Conservation (phyloP, 2,113 vertebrate genomes). For the Rhea americana region DNA sequence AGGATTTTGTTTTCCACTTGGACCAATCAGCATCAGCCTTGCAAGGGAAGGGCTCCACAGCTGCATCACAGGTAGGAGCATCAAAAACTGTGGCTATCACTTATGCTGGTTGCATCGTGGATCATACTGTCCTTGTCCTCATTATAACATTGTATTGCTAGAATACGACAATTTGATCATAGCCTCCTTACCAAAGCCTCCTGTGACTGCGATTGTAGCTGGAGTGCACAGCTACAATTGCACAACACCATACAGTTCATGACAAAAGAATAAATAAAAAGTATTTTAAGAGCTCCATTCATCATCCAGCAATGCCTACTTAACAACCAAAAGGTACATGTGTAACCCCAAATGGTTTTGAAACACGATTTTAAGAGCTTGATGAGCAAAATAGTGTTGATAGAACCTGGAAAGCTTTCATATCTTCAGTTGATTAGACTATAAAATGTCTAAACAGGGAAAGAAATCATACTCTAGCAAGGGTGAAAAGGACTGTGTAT, state of each 20-base stretch:
- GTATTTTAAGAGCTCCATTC: neutral
- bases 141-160: neutral
- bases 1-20: neutral
- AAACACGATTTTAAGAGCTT: neutral
- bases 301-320: neutral
- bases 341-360: neutral
- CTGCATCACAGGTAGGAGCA: neutral
- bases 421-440: neutral
- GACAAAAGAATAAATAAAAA: conserved; percentile 16
- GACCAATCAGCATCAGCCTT: neutral
- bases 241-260: neutral
- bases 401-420: neutral
- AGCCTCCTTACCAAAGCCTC: neutral
- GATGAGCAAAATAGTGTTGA: neutral
- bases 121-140: neutral
- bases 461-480: neutral
- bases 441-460: neutral
- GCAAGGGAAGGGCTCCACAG: neutral
- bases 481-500: neutral
- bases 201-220: neutral
- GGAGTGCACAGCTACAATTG: neutral
- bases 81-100: neutral
- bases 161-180: neutral
- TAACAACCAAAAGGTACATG: neutral
- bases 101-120: neutral